Evolutionary conservation across 2,888 invertebrate species (phyloP), one percentile per base, ranked within the genome.

Genomic region (Agriopis marginaria): DNA sequence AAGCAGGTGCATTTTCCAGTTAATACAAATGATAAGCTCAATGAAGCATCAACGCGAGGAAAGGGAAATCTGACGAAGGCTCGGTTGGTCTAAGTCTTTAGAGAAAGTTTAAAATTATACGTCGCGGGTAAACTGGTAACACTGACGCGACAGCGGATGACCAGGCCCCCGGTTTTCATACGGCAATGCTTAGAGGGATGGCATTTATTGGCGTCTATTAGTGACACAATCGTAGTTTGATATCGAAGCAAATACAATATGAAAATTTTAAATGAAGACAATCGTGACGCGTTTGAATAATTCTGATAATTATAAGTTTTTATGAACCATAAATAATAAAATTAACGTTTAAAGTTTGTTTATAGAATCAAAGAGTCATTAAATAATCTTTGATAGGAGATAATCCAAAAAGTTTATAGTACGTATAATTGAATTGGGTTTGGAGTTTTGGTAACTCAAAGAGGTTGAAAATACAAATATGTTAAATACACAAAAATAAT

Each of bases 101-200:
- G 92, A 89, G 93, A 93, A 93, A 93, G 93, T 93, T 89, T 88
- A 85, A 93, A 92, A 93, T 92, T 93, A 91, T 90, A 92, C 88
- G 84, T 83, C 82, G 87, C 84, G 85, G 82, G 87, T 89, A 87
- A 91, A 91, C 89, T 89, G 83, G 91, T 87, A 89, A 87, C 85
- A 83, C 81, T 86, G 84, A 88, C 79, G 82, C 75, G 85, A 87
- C 88, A 85, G 84, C 72, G 65, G 72, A 76, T 73, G 71, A 74
- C 66, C 74, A 68, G 47, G 63, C 56, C 58, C 49, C 55, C 49
- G 54, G 66, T 55, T 47, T 56, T 45, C 44, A 47, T 23, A 11
- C 45, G 45, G 40, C 55, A 40, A 40, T 49, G 32, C 32, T 47
- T 32, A 32, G n/a, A 54, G 7, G 54, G 12, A n/a, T 54, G 12